Evolutionary conservation across 53 echinoderm and acorn worm species (phyloP).

Genomic region (Hippasteria phrygiana): DNA sequence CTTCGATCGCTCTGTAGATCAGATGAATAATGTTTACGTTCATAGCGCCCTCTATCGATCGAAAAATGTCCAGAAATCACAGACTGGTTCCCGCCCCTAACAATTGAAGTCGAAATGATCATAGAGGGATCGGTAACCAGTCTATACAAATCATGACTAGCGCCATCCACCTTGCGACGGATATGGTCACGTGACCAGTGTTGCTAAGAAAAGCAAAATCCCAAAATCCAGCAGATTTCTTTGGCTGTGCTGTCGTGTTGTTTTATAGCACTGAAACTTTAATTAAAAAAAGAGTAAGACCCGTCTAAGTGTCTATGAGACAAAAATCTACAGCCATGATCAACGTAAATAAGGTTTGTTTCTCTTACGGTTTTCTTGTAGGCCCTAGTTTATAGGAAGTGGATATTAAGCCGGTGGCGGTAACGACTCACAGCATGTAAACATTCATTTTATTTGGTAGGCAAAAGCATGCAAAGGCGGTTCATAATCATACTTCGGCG

Average conservation of each 20-base stretch:
- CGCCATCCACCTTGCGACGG: slow-evolving; percentile 1
- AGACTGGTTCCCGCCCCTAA: no score
- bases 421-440: no score
- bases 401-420: no score
- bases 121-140: background rate
- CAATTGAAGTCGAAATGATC: no score
- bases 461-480: no score
- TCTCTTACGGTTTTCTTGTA: background rate
- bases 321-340: background rate
- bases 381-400: no score
- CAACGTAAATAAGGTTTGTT: background rate
- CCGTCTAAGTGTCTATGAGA: no score
- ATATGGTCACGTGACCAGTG: slow-evolving; percentile 45
- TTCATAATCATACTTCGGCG: no score
- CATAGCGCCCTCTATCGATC: background rate
- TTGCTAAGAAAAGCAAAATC: slow-evolving; percentile 64
- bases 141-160: background rate
- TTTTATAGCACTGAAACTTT: background rate
- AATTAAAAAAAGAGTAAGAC: no score
- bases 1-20: background rate
- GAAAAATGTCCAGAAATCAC: no score
- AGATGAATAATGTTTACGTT: background rate
- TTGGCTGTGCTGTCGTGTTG: background rate
- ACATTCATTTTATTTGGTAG: no score
- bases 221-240: background rate